These are phyloP conservation scores for Erebia epiphron DNA, from an alignment of 2,888 invertebrate species.

Conservation along the genomic window DNA sequence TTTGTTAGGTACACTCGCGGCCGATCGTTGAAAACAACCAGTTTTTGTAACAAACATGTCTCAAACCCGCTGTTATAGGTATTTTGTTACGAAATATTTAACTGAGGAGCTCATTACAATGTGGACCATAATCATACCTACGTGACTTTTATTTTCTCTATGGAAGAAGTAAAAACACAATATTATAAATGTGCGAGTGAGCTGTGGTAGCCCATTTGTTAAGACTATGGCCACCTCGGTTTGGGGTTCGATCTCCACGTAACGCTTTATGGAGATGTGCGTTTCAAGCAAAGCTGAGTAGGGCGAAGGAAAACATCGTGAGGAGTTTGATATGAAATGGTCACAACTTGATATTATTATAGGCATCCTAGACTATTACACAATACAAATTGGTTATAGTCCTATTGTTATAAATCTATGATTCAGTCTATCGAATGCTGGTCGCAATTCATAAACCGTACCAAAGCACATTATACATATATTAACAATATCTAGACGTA, in stretches of 20 bases:
- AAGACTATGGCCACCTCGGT: too few species aligned
- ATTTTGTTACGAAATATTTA: slow-evolving; percentile 11
- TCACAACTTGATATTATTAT: too few species aligned
- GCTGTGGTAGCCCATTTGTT: too few species aligned
- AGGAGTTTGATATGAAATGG: not conserved
- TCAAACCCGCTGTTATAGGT: slow-evolving; percentile 3
- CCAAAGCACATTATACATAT: too few species aligned
- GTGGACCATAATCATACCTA: not conserved
- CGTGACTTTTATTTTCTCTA: not conserved
- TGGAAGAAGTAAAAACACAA: not conserved
- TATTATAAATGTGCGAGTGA: not conserved
- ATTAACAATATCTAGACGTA: too few species aligned
- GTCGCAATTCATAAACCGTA: not conserved
- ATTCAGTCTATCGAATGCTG: not conserved
- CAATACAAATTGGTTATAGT: too few species aligned
- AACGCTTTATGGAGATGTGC: too few species aligned
- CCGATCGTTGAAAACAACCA: slow-evolving; percentile 10
- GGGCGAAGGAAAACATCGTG: too few species aligned
- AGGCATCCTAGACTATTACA: too few species aligned
- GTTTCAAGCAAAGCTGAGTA: too few species aligned
- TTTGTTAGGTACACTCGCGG: slow-evolving; percentile 10
- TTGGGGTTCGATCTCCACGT: too few species aligned
- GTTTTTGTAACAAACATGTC: slow-evolving; percentile 15
- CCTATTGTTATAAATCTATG: too few species aligned
- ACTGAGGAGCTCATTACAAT: not conserved